Percentiles rank a stretch among this genome's conserved stretches.
phyloP scores from a whole-genome alignment of 2,113 vertebrate species.

The Perca schrenkii region DNA sequence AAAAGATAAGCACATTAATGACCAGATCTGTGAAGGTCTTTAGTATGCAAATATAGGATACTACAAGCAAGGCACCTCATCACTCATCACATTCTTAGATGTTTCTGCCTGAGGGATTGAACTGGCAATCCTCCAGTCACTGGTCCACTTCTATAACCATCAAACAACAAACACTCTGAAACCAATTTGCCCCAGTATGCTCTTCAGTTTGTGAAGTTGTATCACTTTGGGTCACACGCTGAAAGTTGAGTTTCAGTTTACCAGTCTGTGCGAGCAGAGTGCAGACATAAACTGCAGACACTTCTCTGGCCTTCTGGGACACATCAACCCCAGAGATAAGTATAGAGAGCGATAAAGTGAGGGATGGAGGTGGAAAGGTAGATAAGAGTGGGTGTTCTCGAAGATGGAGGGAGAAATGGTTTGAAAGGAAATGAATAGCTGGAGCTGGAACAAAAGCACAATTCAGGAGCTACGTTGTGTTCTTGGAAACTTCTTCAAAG shows the following conservation, averaged over 20 bases:
- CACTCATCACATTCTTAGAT: slow-evolving; percentile 18
- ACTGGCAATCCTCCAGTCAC: slow-evolving; percentile 53
- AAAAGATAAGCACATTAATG: not conserved
- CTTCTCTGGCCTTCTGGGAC: slow-evolving; percentile 29
- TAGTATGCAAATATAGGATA: slow-evolving; percentile 1
- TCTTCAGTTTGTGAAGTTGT: slow-evolving; percentile 49
- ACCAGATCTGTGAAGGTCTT: not conserved
- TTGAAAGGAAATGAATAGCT: slow-evolving; percentile 57
- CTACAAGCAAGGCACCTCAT: slow-evolving; percentile 11
- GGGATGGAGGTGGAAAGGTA: slow-evolving; percentile 53
- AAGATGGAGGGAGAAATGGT: slow-evolving; percentile 43
- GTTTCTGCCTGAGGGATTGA: slow-evolving; percentile 50
- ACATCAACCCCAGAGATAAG: slow-evolving; percentile 49
- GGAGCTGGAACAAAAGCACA: slow-evolving; percentile 61
- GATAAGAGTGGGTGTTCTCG: slow-evolving; percentile 57
- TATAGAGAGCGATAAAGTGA: slow-evolving; percentile 45
- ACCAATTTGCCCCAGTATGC: slow-evolving; percentile 42
- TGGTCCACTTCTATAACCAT: slow-evolving; percentile 63
- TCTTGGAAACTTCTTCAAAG: slow-evolving; percentile 61
- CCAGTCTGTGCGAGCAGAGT: slow-evolving; percentile 20
- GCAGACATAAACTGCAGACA: slow-evolving; percentile 33
- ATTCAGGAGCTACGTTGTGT: slow-evolving; percentile 54
- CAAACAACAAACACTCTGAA: slow-evolving; percentile 55
- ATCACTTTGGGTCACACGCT: slow-evolving; percentile 40
- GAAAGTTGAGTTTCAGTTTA: slow-evolving; percentile 54